Evolutionary conservation across 2,888 invertebrate species (phyloP), one percentile per base, ranked within the genome.

Genomic region (Andricus curvator): DNA sequence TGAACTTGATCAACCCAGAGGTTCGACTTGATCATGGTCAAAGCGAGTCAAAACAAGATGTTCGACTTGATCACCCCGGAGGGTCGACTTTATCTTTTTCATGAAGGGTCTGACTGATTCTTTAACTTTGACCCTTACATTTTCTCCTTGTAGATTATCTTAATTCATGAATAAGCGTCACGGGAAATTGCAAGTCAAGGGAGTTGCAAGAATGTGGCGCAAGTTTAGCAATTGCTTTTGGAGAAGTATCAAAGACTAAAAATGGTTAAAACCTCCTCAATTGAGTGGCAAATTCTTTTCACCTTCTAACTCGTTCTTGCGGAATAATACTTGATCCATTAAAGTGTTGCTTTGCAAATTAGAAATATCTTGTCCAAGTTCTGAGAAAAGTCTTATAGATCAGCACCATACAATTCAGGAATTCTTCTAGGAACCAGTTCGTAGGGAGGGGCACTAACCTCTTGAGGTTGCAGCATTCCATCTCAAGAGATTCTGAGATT

Each of bases 341-440:
- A 60, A n/a, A 64, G 29, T 29, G 25, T 29, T 62, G 22, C 25
- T 64, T 29, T 25, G 29, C 13, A 17, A 64, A 64, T 29, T 29
- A 29, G 13, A 64, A 29, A 29, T 29, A 64, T 64, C 64, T 64
- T 29, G 15, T 64, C 17, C 15, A 60, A 60, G 11, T 60, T 60
- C 56, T 60, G n/a, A 60, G 56, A 60, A 60, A 2, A 60, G 20
- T 60, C 56, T 22, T 20, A 11, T 11, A 25, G 22, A 37, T 68
- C 41, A 15, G 41, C 44, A 41, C 22, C 62, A 41, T 77, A 64
- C 65, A 77, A 48, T 77, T 68, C 80, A 76, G 70, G 82, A 83
- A 84, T 82, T 82, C 82, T 81, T 80, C 82, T 82, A 80, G 82
- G 83, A 84, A 82, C 83, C 82, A 83, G 82, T 81, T 84, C 82